Conservation (phyloP, 2,113 vertebrate species). For the Psettodes erumei region DNA sequence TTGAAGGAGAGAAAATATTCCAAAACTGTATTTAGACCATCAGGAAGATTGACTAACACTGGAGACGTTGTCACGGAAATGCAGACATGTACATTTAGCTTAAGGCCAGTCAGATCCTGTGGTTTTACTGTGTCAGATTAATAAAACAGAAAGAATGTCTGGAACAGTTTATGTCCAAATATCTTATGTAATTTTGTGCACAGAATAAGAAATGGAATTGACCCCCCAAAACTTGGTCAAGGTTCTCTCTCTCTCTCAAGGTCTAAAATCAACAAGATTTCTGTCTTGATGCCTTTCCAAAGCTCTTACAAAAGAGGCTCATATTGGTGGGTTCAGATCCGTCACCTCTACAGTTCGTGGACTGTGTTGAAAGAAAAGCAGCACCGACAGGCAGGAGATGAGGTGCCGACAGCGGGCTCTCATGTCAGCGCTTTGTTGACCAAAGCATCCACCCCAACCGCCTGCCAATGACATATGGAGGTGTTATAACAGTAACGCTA, state of each 20-base stretch:
- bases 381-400: constrained; percentile 1
- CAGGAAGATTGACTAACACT: not conserved
- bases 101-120: too few relatives aligned
- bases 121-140: not conserved
- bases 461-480: not conserved
- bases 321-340: not conserved
- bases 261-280: not conserved
- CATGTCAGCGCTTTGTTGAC: constrained; percentile 1
- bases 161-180: not conserved
- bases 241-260: not conserved
- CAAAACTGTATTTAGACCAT: not conserved
- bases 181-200: not conserved
- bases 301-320: not conserved
- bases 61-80: not conserved
- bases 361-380: not conserved
- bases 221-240: not conserved
- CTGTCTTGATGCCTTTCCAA: not conserved
- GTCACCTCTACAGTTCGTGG: not conserved
- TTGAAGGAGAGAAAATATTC: not conserved
- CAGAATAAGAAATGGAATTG: not conserved
- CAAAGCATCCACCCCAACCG: not conserved
- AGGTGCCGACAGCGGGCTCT: not conserved
- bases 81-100: not conserved
- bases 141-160: not conserved
- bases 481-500: not conserved